Evolutionary conservation across 1,140 invertebrate species (phyloP), one percentile per base, ranked within the genome.

Genomic region (Charaxes varanes): DNA sequence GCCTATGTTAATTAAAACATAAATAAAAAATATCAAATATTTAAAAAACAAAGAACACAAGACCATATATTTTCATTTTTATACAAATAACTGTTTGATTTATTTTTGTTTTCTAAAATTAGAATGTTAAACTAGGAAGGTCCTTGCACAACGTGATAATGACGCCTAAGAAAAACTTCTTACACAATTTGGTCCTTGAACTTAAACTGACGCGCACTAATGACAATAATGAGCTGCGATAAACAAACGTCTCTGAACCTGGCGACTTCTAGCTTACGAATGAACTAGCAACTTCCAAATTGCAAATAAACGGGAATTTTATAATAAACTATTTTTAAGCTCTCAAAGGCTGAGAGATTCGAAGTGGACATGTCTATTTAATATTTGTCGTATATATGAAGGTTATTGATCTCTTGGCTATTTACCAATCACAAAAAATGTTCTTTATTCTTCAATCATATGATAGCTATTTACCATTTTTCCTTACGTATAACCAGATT

Each of bases 261-360:
- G 41, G 30, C 72, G 63, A 45, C 64, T 62, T 54, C 66, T 55
- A 62, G 54, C 36, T 41, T 42, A 27, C 66, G 67, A 80, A 71
- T 80, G 76, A 78, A 54, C 43, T 54, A 50, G 49, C 46, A 36
- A 48, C 43, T 57, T 55, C 58, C 53, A n/a, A n/a, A 59, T 49
- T 47, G 46, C 49, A 37, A 55, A 61, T 63, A 60, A 40, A 53
- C 59, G 33, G 50, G 47, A 66, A 60, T 65, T 73, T 67, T 73
- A 69, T 71, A 62, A 52, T 41, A 41, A 31, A 56, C 61, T 78
- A 78, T 78, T 67, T 74, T 72, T 70, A 73, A 50, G 32, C 40
- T 27, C 21, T 12, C 38, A 37, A 37, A 41, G n/a, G n/a, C n/a
- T n/a, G n/a, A n/a, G n/a, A n/a, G n/a, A n/a, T n/a, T n/a, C n/a